A percentile compares a stretch with the other conserved stretches of the same genome.
Evolutionary conservation across 2,888 invertebrate genomes (phyloP).

Genomic region (Chymomyza caudatula): DNA sequence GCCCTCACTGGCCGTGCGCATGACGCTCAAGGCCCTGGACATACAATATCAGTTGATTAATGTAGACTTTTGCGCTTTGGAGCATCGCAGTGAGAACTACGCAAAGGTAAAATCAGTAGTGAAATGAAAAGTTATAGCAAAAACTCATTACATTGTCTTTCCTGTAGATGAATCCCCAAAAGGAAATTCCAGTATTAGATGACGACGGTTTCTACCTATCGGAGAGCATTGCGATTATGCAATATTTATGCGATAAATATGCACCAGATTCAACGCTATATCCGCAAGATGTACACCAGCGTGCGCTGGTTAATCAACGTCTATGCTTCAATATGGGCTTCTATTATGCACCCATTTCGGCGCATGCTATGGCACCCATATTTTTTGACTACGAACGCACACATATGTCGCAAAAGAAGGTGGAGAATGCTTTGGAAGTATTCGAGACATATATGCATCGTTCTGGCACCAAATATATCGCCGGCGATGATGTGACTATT

Average conservation of each 20-base stretch:
- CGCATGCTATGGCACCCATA: slow-evolving; percentile 83
- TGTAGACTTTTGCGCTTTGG: slow-evolving; percentile 85
- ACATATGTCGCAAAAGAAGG: slow-evolving; percentile 83
- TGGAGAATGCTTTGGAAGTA: slow-evolving; percentile 82
- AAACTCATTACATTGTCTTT: not conserved
- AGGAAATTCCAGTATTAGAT: slow-evolving; percentile 87
- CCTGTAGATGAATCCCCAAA: slow-evolving; percentile 85
- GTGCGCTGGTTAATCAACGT: slow-evolving; percentile 88
- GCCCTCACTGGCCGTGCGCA: slow-evolving; percentile 86
- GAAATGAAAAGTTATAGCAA: not conserved
- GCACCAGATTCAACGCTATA: slow-evolving; percentile 83
- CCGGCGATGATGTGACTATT: slow-evolving; percentile 84
- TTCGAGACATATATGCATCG: slow-evolving; percentile 84
- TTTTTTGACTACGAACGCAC: slow-evolving; percentile 86
- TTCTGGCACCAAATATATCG: slow-evolving; percentile 82
- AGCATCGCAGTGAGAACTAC: slow-evolving; percentile 86
- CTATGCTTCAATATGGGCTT: slow-evolving; percentile 88
- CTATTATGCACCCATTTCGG: slow-evolving; percentile 84
- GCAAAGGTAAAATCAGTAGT: slow-evolving; percentile 80
- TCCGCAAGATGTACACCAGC: slow-evolving; percentile 83
- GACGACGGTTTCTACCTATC: slow-evolving; percentile 88
- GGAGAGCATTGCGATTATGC: slow-evolving; percentile 84
- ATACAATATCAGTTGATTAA: slow-evolving; percentile 83
- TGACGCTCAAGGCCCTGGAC: slow-evolving; percentile 82
- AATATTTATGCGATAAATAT: slow-evolving; percentile 88